Percentiles rank a stretch among this genome's conserved stretches.
These are phyloP conservation scores for Drosophila sucinea DNA, from an alignment of 1,140 invertebrate species.

Conservation along the genomic window DNA sequence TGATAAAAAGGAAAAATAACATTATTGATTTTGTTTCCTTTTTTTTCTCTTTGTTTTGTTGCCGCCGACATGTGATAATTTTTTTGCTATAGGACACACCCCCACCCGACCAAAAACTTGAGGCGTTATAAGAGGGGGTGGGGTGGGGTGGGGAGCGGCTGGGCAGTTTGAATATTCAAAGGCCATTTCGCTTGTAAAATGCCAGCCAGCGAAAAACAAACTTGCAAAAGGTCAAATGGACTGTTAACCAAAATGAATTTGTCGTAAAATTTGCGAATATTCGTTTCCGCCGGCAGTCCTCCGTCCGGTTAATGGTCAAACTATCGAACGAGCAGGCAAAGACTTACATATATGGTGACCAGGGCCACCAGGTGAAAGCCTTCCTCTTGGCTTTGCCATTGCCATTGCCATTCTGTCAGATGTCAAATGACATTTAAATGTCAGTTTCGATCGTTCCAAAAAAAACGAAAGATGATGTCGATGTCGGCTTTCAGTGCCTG, in stretches of 20 bases:
- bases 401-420: constrained; percentile 58
- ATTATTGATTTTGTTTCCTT: constrained; percentile 58
- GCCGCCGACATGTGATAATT: constrained; percentile 19
- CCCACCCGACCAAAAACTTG: background rate
- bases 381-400: background rate
- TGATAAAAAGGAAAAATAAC: constrained; percentile 49
- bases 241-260: constrained; percentile 61
- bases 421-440: constrained; percentile 78
- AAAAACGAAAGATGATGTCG: constrained; percentile 17
- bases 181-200: constrained; percentile 31
- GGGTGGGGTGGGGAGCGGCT: too few relatives aligned
- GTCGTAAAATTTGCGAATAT: constrained; percentile 51
- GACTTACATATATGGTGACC: constrained; percentile 34
- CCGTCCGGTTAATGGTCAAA: constrained; percentile 47
- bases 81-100: constrained; percentile 34
- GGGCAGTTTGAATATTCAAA: constrained; percentile 4
- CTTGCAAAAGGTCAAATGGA: constrained; percentile 64
- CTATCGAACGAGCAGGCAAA: constrained; percentile 1
- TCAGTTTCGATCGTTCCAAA: constrained; percentile 50
- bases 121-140: constrained; percentile 4
- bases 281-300: background rate
- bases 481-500: constrained; percentile 27
- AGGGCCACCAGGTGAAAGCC: constrained; percentile 53
- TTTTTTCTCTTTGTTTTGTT: constrained; percentile 20
- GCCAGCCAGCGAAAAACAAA: constrained; percentile 13